phyloP scores from a whole-genome alignment of 1,140 invertebrate genomes.

The Brachystomella parvula region DNA sequence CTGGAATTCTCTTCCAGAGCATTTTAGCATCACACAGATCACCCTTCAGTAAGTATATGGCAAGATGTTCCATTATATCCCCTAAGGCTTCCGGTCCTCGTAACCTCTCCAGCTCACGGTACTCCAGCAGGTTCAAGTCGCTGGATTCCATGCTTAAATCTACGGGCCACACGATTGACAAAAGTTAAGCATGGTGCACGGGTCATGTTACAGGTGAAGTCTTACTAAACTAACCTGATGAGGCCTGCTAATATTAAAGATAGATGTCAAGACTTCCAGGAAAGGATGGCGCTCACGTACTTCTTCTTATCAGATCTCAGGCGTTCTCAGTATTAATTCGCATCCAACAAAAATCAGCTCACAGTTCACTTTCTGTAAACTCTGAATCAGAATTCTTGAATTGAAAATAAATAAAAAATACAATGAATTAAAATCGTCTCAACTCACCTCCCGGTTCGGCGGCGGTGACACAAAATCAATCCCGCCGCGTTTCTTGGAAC shows the following conservation, averaged over 20 bases:
- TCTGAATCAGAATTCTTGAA: neutral
- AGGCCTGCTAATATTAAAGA: no score
- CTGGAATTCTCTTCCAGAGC: conserved; percentile 81
- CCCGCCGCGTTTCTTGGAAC: no score
- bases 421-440: no score
- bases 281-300: neutral
- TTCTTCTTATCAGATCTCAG: neutral
- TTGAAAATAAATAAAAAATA: no score
- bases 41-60: conserved; percentile 24
- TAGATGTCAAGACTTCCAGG: neutral
- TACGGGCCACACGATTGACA: no score
- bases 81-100: conserved; percentile 15
- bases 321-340: no score
- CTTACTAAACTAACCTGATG: no score
- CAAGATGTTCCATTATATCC: conserved; percentile 27
- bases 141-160: no score
- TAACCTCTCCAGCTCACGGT: conserved; percentile 21
- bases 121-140: conserved; percentile 24
- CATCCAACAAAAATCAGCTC: neutral
- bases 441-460: no score
- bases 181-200: no score
- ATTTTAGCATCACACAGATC: conserved; percentile 70
- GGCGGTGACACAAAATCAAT: no score
- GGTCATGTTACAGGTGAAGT: no score
- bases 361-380: neutral